These are phyloP conservation scores for Patella pellucida DNA, from an alignment of 2,888 invertebrate genomes.

Conservation along the genomic window DNA sequence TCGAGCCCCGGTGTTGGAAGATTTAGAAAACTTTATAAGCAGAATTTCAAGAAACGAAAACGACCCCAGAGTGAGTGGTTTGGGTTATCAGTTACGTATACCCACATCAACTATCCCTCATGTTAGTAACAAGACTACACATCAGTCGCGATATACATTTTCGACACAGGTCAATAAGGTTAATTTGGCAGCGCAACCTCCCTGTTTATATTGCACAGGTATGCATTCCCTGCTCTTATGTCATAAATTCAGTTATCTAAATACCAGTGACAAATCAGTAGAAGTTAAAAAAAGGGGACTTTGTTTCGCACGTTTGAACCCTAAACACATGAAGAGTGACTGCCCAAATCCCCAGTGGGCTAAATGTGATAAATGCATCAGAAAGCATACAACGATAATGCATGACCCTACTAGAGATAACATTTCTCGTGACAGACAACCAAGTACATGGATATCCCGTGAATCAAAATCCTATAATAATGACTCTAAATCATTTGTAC, in stretches of 20 bases:
- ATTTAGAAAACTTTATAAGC: background rate
- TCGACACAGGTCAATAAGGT: conserved; percentile 1
- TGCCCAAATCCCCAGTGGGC: background rate
- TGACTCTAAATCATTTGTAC: background rate
- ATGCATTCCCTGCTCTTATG: background rate
- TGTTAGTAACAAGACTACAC: background rate
- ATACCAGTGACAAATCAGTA: background rate
- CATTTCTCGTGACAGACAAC: background rate
- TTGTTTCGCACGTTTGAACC: background rate
- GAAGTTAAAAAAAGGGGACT: background rate
- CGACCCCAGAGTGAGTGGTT: background rate
- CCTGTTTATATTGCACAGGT: background rate
- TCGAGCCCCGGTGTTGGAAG: background rate
- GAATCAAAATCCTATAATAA: background rate
- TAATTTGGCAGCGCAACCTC: background rate
- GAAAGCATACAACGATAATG: background rate
- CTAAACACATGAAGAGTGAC: background rate
- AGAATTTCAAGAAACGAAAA: background rate
- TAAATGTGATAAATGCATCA: background rate
- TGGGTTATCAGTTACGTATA: background rate
- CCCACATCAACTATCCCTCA: background rate
- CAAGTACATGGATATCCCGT: too few species aligned
- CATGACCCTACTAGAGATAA: background rate
- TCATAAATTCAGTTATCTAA: background rate
- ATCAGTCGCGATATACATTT: background rate